Evolutionary conservation across 2,888 invertebrate genomes (phyloP), one percentile per base, ranked within the genome.

Genomic region (Calliphora vomitoria): DNA sequence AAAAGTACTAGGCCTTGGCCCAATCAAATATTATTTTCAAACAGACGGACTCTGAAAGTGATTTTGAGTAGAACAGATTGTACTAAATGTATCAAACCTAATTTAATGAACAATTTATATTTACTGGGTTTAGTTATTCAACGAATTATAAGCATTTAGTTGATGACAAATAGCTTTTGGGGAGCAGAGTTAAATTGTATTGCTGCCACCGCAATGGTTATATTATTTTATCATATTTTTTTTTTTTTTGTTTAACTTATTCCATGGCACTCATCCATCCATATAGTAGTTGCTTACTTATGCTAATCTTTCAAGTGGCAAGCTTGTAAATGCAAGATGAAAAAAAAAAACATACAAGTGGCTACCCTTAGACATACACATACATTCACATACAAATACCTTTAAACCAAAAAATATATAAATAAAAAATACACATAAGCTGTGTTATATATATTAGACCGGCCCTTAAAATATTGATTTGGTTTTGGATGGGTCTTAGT

Each of bases 231-330:
- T 75, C 58, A 38, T 66, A 47, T 15, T 72, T 74, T 78, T 72
- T 74, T 78, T 75, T 18, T 55, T 44, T 18, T 75, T 8, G 31
- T 53, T 71, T 11, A 13, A 18, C 13, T 13, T 55, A 71, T 88
- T 80, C 64, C 68, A 68, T 83, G 87, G 82, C 85, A 80, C 89
- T 84, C 76, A 78, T 81, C 58, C 76, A 78, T 81, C 58, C 80
- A 62, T 25, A 78, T 47, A 71, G 62, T 87, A 89, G 87, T 85
- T 88, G 83, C 87, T 88, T 88, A 86, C 89, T 90, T 90, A 90
- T 90, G 92, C 91, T 92, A 92, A 92, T 92, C 92, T 92, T 90
- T 91, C 92, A 92, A 92, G 93, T 92, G 92, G 87, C 89, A 82
- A 62, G 85, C 82, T 87, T 78, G 81, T 74, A 69, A 47, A 82